phyloP scores from a whole-genome alignment of 2,888 invertebrate species.

The Clanis bilineata region DNA sequence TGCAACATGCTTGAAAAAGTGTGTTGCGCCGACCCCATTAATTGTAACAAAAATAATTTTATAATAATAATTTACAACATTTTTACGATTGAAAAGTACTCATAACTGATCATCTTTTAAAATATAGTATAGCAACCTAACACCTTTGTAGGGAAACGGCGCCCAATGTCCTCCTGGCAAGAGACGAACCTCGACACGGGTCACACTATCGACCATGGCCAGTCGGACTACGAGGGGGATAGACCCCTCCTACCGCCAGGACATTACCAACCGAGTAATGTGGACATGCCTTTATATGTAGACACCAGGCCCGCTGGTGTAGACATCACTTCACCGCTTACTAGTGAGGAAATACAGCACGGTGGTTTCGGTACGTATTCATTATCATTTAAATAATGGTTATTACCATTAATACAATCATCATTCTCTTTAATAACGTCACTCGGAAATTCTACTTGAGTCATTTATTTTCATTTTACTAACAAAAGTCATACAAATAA shows the following conservation, averaged over 20 bases:
- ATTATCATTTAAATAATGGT: no score
- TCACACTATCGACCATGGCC: slow-evolving; percentile 87
- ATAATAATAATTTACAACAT: no score
- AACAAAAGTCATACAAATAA: no score
- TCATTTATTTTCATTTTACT: no score
- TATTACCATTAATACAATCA: background rate
- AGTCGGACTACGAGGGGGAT: slow-evolving; percentile 67
- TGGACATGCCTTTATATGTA: slow-evolving; percentile 85
- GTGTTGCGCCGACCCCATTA: no score
- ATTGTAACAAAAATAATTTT: no score
- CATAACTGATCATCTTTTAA: no score
- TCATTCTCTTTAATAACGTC: background rate
- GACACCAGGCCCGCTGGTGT: slow-evolving; percentile 80
- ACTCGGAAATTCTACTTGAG: no score
- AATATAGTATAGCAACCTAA: background rate
- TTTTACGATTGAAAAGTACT: no score
- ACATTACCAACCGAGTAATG: slow-evolving; percentile 57
- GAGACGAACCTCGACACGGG: slow-evolving; percentile 95
- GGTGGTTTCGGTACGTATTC: slow-evolving; percentile 62
- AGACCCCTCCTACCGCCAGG: slow-evolving; percentile 53
- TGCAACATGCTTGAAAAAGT: no score
- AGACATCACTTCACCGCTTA: slow-evolving; percentile 65
- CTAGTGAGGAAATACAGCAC: slow-evolving; percentile 68
- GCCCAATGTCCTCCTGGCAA: slow-evolving; percentile 88
- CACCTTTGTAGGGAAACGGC: slow-evolving; percentile 56